Percentiles rank a stretch among this genome's conserved stretches.
phyloP scores from a whole-genome alignment of 2,113 vertebrate species.

The Haemorhous mexicanus region DNA sequence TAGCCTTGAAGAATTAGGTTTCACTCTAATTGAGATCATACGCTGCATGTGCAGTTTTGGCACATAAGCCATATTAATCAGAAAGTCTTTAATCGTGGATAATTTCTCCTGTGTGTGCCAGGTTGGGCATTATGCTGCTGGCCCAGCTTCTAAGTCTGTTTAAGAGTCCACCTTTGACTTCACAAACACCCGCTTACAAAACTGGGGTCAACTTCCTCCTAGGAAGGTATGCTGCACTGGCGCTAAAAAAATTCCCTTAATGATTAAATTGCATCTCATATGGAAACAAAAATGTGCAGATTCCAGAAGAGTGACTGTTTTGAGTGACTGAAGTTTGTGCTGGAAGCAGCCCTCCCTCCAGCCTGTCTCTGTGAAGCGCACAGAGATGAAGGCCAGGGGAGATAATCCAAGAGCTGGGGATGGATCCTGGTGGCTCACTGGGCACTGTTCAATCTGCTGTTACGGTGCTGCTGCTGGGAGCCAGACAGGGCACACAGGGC shows the following conservation, averaged over 20 bases:
- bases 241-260: slow-evolving; percentile 68
- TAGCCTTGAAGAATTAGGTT: slow-evolving; percentile 83
- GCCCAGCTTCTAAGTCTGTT: slow-evolving; percentile 73
- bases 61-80: slow-evolving; percentile 84
- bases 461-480: not conserved
- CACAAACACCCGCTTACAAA: slow-evolving; percentile 79
- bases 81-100: slow-evolving; percentile 81
- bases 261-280: slow-evolving; percentile 79
- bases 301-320: slow-evolving; percentile 75
- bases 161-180: slow-evolving; percentile 83
- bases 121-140: slow-evolving; percentile 65
- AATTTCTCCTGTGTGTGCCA: slow-evolving; percentile 76
- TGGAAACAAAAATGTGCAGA: slow-evolving; percentile 74
- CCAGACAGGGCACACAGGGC: not conserved
- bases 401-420: not conserved
- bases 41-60: slow-evolving; percentile 82
- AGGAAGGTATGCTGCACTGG: slow-evolving; percentile 50
- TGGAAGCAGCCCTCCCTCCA: slow-evolving; percentile 70
- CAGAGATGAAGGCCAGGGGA: slow-evolving; percentile 15
- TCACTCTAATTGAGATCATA: slow-evolving; percentile 91
- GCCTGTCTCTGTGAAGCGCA: not conserved
- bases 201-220: slow-evolving; percentile 74
- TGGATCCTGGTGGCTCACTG: not conserved
- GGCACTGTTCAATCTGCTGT: not conserved
- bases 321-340: slow-evolving; percentile 75